phyloP scores from a whole-genome alignment of 2,113 vertebrate genomes.

The Cebidichthys violaceus region DNA sequence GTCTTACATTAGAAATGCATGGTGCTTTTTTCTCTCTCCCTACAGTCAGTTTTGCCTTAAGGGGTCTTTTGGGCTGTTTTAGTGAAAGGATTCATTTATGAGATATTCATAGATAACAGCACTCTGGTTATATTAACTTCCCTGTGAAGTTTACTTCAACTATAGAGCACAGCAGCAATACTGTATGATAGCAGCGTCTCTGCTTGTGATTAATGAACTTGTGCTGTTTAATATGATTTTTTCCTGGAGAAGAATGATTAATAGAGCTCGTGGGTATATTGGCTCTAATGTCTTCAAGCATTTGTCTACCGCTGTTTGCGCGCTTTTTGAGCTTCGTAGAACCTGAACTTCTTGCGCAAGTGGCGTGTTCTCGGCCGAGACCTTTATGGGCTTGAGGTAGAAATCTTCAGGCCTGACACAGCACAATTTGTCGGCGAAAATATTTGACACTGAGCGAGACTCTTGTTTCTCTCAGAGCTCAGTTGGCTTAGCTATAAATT shows the following conservation, averaged over 20 bases:
- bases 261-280: background rate
- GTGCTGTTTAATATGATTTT: slow-evolving; percentile 4
- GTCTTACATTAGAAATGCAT: slow-evolving; percentile 32
- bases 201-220: slow-evolving; percentile 25
- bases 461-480: slow-evolving; percentile 65
- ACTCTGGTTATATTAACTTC: slow-evolving; percentile 48
- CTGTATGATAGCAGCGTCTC: background rate
- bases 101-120: slow-evolving; percentile 51
- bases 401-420: slow-evolving; percentile 55
- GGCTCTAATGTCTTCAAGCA: background rate
- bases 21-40: slow-evolving; percentile 9
- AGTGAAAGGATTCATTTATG: slow-evolving; percentile 37
- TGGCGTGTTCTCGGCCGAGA: slow-evolving; percentile 25
- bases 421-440: slow-evolving; percentile 66
- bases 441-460: slow-evolving; percentile 62
- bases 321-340: slow-evolving; percentile 16
- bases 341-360: slow-evolving; percentile 26
- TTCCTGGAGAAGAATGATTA: slow-evolving; percentile 16
- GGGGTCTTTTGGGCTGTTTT: slow-evolving; percentile 39
- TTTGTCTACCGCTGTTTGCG: background rate
- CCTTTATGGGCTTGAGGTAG: slow-evolving; percentile 41
- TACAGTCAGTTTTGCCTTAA: slow-evolving; percentile 50
- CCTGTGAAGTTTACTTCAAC: slow-evolving; percentile 28
- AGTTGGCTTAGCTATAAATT: slow-evolving; percentile 75
- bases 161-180: background rate